Conservation (phyloP, 2,113 vertebrate species). For the Zosterops lateralis region DNA sequence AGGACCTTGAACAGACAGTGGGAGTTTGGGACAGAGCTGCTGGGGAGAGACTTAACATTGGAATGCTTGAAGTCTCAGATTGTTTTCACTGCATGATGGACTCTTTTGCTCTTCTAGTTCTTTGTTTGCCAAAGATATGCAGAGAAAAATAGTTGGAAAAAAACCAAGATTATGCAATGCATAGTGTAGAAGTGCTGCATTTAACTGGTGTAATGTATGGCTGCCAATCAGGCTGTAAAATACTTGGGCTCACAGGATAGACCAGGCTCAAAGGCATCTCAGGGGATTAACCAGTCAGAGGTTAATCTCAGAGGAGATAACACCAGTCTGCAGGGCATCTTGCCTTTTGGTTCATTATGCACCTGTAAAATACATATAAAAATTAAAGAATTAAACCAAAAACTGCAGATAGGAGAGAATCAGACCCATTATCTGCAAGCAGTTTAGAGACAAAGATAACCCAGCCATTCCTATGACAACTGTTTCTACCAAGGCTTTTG, state of each 20-base stretch:
- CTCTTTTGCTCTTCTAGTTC: neutral
- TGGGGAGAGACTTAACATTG: neutral
- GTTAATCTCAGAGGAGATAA: neutral
- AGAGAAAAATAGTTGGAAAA: neutral
- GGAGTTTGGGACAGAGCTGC: neutral
- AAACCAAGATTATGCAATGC: neutral
- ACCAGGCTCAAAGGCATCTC: neutral
- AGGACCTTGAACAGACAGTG: neutral
- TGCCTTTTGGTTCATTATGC: neutral
- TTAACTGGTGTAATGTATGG: neutral
- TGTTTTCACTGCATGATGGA: neutral
- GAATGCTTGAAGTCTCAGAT: neutral
- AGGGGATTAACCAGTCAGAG: neutral
- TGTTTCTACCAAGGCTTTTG: neutral
- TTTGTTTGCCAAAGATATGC: neutral
- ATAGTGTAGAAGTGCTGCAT: neutral
- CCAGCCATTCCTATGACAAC: neutral
- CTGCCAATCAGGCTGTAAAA: neutral
- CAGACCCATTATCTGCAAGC: neutral
- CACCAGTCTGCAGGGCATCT: neutral
- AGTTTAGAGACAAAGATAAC: neutral
- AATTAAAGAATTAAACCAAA: neutral
- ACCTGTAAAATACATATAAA: neutral
- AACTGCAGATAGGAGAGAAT: neutral
- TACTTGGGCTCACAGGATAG: neutral